A percentile compares a stretch with the other conserved stretches of the same genome.
These are phyloP conservation scores for Rhamnusium bicolor DNA, from an alignment of 2,888 invertebrate species.

Conservation along the genomic window DNA sequence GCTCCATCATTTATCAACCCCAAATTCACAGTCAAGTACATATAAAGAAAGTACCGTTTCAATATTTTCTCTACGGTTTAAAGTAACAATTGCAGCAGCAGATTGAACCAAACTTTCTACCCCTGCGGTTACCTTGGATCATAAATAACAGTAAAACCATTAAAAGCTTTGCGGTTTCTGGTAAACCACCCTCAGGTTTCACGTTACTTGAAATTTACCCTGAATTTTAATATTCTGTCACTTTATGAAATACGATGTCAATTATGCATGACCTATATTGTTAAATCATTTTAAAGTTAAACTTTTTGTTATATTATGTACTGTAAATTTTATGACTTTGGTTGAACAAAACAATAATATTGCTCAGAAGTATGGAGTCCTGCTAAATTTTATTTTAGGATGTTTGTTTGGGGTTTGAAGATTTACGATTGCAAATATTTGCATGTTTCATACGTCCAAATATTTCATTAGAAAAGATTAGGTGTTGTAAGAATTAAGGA, in stretches of 20 bases:
- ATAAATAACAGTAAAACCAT: conserved; percentile 31
- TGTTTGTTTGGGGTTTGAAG: background rate
- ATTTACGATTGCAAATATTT: background rate
- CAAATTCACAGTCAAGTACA: background rate
- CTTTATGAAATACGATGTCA: conserved; percentile 29
- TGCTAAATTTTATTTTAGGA: background rate
- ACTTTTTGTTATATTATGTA: conserved; percentile 24
- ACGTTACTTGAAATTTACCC: conserved; percentile 1
- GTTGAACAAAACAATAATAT: background rate
- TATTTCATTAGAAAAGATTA: background rate
- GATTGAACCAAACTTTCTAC: conserved; percentile 21
- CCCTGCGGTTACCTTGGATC: conserved; percentile 23
- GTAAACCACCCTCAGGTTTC: conserved; percentile 33
- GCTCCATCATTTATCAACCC: background rate
- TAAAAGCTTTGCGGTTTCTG: conserved; percentile 31
- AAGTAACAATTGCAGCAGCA: conserved; percentile 5
- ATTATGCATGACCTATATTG: conserved; percentile 34
- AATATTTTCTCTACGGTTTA: conserved; percentile 35
- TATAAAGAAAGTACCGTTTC: conserved; percentile 36
- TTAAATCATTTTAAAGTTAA: conserved; percentile 24
- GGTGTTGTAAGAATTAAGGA: too few relatives aligned
- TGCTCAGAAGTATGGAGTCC: background rate
- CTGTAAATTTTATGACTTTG: conserved; percentile 15
- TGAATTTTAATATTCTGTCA: conserved; percentile 32
- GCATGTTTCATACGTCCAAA: background rate